Evolutionary conservation across 2,113 vertebrate genomes (phyloP).

Genomic region (Fregata magnificens): DNA sequence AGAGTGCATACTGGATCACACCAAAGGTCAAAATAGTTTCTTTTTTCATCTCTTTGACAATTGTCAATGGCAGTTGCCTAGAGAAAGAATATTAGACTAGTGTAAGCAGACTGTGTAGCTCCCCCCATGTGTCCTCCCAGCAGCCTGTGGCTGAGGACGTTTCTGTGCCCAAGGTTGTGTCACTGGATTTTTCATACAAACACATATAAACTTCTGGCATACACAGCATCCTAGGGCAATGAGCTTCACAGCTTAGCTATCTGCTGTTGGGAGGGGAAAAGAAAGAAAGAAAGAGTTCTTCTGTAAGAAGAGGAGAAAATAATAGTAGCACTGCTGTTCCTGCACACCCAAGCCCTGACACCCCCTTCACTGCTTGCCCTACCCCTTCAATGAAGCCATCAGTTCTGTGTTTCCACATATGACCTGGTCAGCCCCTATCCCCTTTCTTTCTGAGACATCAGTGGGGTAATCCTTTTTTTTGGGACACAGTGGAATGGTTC

Average conservation of each 20-base stretch:
- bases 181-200: background rate
- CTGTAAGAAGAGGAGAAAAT: background rate
- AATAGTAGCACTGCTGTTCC: background rate
- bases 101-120: background rate
- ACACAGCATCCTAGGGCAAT: background rate
- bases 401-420: background rate
- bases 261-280: background rate
- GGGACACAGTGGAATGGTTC: background rate
- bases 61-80: background rate
- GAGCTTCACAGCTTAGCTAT: background rate
- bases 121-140: rapidly evolving
- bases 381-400: background rate
- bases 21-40: background rate
- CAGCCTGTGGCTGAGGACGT: background rate
- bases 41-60: background rate
- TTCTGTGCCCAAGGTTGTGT: background rate
- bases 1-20: background rate
- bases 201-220: background rate
- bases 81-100: background rate
- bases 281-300: background rate
- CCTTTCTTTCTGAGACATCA: background rate
- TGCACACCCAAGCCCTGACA: background rate
- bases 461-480: background rate
- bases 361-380: background rate
- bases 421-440: background rate